Percentiles rank a stretch among this genome's conserved stretches.
phyloP scores from a whole-genome alignment of 2,113 vertebrate genomes.

The Montifringilla adamsi region DNA sequence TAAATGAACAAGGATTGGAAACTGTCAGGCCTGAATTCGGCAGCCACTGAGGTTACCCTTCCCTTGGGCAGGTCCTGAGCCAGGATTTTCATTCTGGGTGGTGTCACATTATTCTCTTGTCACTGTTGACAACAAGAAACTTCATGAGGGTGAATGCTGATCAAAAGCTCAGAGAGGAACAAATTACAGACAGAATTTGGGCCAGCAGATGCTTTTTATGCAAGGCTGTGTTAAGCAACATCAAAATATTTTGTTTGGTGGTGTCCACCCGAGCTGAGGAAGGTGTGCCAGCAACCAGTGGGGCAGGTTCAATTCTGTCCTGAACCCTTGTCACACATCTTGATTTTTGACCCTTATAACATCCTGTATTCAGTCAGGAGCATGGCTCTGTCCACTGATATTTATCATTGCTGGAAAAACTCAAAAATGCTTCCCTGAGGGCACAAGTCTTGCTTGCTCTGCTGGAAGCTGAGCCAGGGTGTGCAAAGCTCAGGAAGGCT shows the following conservation, averaged over 20 bases:
- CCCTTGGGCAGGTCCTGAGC: background rate
- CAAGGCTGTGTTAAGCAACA: background rate
- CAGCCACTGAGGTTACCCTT: background rate
- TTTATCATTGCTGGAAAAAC: background rate
- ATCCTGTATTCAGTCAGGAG: background rate
- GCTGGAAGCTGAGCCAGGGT: background rate
- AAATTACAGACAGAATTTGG: background rate
- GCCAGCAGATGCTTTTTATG: background rate
- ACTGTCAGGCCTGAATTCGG: background rate
- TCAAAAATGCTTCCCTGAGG: background rate
- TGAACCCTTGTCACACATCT: background rate
- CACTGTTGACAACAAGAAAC: background rate
- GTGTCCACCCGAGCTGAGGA: background rate
- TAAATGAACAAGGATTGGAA: background rate
- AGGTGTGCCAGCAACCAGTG: background rate
- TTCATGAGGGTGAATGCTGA: background rate
- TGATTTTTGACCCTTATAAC: background rate
- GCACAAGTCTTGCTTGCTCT: background rate
- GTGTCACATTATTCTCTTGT: background rate
- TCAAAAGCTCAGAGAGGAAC: background rate
- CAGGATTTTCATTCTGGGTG: background rate
- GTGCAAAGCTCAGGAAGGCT: background rate
- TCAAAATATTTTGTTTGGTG: background rate
- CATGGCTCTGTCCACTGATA: background rate
- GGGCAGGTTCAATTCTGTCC: background rate